Percentiles rank a stretch among this genome's conserved stretches.
Conservation (phyloP, 2,113 vertebrate genomes). For the Anoplopoma fimbria region DNA sequence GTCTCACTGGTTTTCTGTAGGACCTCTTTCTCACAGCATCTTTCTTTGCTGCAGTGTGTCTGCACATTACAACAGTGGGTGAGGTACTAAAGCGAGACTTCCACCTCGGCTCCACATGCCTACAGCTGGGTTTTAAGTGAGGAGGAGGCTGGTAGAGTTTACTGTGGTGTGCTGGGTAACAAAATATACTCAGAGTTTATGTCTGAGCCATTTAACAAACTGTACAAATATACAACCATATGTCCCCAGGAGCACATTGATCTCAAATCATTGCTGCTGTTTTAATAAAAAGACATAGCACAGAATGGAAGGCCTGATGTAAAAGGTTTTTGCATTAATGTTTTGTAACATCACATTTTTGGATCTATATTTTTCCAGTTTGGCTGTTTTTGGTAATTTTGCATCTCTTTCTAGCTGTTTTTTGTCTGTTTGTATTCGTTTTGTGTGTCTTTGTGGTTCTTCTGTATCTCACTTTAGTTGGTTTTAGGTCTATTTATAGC, state of each 20-base stretch:
- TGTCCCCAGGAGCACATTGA: background rate
- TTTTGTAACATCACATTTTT: background rate
- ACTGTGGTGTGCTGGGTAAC: background rate
- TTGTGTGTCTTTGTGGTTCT: background rate
- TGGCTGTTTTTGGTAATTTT: background rate
- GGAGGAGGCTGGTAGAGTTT: slow-evolving; percentile 41
- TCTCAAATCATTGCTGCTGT: background rate
- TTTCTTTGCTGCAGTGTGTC: background rate
- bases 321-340: background rate
- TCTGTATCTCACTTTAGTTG: background rate
- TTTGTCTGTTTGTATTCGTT: background rate
- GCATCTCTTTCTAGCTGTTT: background rate
- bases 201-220: background rate
- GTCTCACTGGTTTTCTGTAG: background rate
- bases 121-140: slow-evolving; percentile 21
- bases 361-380: background rate
- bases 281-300: background rate
- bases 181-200: slow-evolving; percentile 2
- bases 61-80: slow-evolving; percentile 30
- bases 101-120: slow-evolving; percentile 9
- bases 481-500: background rate
- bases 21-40: background rate
- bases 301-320: background rate
- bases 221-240: background rate
- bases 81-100: slow-evolving; percentile 24